Evolutionary conservation across 2,113 vertebrate species (phyloP).

Genomic region (Alligator mississippiensis): DNA sequence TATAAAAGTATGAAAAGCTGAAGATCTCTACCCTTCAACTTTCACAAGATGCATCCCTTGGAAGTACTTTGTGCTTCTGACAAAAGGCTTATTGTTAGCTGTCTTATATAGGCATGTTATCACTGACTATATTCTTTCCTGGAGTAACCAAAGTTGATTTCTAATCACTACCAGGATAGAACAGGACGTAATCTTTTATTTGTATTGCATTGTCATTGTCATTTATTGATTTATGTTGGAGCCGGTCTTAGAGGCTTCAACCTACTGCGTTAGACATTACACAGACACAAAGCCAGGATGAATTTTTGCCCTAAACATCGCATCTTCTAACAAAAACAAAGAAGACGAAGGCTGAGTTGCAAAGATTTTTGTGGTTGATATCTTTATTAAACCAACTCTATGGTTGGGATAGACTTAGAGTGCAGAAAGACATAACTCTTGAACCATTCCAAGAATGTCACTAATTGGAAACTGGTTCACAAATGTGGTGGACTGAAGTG

Average conservation of each 20-base stretch:
- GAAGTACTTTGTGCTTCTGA: constrained; percentile 19
- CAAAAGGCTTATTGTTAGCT: accelerated
- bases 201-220: neutral
- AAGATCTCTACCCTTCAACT: neutral
- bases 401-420: too few species aligned
- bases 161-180: neutral
- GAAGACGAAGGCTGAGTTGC: neutral
- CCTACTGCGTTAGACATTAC: neutral
- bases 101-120: neutral
- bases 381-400: too few species aligned
- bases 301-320: neutral
- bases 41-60: neutral
- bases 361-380: neutral
- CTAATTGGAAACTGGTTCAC: too few species aligned
- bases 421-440: too few species aligned
- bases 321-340: neutral
- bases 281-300: neutral
- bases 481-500: too few species aligned
- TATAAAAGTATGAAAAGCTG: constrained; percentile 23
- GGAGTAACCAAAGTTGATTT: neutral
- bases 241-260: neutral
- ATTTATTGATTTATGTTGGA: constrained; percentile 5
- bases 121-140: neutral
- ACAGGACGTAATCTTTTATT: neutral
- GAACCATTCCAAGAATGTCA: too few species aligned